Evolutionary conservation across 2,797 vertebrate species (phyloP).

Genomic region (Catostomus latipinnis): DNA sequence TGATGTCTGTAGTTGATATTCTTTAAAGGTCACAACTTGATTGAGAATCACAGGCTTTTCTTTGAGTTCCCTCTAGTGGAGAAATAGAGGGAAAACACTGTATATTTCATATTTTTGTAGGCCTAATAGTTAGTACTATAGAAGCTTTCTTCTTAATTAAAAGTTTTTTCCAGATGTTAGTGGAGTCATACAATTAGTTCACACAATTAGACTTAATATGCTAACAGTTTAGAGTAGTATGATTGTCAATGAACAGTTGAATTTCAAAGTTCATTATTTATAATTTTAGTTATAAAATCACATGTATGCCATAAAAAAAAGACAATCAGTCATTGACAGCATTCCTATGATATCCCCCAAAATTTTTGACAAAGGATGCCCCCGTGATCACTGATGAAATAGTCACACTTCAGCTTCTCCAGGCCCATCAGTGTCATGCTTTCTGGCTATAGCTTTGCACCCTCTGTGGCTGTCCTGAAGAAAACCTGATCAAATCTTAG

Average conservation of each 20-base stretch:
- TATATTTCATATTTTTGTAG: neutral
- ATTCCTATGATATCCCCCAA: constrained; percentile 1
- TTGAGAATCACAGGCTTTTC: neutral
- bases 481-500: constrained; percentile 83
- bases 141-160: neutral
- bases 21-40: neutral
- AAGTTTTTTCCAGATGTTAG: neutral
- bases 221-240: too few relatives aligned
- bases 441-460: constrained; percentile 70
- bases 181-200: neutral
- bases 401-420: constrained; percentile 82
- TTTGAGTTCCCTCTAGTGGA: constrained; percentile 58
- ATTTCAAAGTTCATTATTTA: too few relatives aligned
- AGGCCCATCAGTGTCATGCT: constrained; percentile 81
- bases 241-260: too few relatives aligned
- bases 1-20: neutral
- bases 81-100: neutral
- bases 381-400: constrained; percentile 87
- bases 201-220: neutral
- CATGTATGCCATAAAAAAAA: neutral
- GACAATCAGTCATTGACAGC: neutral
- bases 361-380: constrained; percentile 80
- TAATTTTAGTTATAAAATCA: neutral
- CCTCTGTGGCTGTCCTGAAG: constrained; percentile 68
- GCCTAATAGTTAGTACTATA: neutral